Evolutionary conservation across 2,113 vertebrate genomes (phyloP).

Genomic region (Alligator sinensis): DNA sequence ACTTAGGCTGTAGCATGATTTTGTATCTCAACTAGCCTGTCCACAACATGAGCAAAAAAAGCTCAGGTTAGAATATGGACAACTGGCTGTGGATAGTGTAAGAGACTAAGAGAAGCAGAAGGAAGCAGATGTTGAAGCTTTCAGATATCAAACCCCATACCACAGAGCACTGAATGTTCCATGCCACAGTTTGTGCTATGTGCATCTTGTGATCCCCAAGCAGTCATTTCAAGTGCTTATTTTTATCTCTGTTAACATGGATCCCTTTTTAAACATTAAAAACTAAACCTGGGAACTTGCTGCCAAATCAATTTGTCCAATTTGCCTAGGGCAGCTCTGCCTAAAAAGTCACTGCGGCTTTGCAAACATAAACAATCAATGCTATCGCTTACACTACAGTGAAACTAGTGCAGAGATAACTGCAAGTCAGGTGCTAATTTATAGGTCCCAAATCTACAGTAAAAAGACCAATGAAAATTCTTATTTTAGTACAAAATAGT

Average conservation of each 20-base stretch:
- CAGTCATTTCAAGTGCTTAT: not conserved
- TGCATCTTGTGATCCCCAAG: not conserved
- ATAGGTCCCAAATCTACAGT: not conserved
- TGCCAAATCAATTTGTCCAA: not conserved
- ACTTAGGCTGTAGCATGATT: not conserved
- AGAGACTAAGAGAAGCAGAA: not conserved
- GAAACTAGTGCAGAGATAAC: not conserved
- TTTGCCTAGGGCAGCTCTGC: not conserved
- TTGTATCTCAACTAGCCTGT: not conserved
- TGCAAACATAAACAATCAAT: not conserved
- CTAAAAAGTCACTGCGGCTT: not conserved
- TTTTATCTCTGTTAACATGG: not conserved
- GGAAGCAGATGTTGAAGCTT: not conserved
- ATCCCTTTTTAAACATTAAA: not conserved
- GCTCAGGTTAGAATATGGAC: not conserved
- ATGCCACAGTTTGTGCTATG: not conserved
- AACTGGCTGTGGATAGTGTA: not conserved
- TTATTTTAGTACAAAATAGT: not conserved
- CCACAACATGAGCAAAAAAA: not conserved
- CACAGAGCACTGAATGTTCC: accelerated
- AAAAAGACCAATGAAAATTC: not conserved
- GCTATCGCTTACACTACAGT: not conserved
- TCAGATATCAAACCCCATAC: not conserved
- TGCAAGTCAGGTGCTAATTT: not conserved
- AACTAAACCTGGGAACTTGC: not conserved